Evolutionary conservation across 2,888 invertebrate genomes (phyloP), one percentile per base, ranked within the genome.

Genomic region (Acronicta aceris): DNA sequence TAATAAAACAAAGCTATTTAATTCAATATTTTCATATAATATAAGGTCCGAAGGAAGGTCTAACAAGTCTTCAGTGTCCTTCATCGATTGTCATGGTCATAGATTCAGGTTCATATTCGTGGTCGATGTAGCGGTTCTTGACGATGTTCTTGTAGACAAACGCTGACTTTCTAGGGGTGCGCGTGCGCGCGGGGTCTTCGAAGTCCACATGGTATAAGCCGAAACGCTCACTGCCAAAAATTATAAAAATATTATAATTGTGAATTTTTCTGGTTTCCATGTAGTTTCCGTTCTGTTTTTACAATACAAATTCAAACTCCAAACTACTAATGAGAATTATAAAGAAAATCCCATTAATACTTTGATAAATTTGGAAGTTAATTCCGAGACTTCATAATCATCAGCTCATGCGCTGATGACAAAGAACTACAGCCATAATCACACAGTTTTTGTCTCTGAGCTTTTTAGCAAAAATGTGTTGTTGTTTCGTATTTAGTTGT

Each of bases 171-270:
- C 97, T 96, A 0, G 96, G 95, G 0, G 95, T 96, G 74, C 97
- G 95, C 0, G 95, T 92, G 74, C 96, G 95, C 0, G 90, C 89
- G 0, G 96, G 95, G 71, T 95, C 95, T 9, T 90, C 89, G 82
- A 96, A 96, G 85, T 97, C 95, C 0, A 97, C 96, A 41, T 95
- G 85, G 78, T 96, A 96, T 0, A 97, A 74, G 2, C 97, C 97
- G 83, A 97, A 97, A 73, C 95, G 95, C 73, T 95, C 94, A 12
- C 96, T 96, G 86, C 51, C 90, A 91, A 79, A 66, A 25, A 36
- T 13, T 6, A n/a, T n/a, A 38, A 5, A n/a, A 38, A 5, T 38
- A 38, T n/a, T n/a, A 6, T 38, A 38, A 6, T 6, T 6, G 2
- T 38, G 13, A 7, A 38, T n/a, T 38, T n/a, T n/a, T 12, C 12